Evolutionary conservation across 2,888 invertebrate genomes (phyloP).

Genomic region (Spodoptera picta): DNA sequence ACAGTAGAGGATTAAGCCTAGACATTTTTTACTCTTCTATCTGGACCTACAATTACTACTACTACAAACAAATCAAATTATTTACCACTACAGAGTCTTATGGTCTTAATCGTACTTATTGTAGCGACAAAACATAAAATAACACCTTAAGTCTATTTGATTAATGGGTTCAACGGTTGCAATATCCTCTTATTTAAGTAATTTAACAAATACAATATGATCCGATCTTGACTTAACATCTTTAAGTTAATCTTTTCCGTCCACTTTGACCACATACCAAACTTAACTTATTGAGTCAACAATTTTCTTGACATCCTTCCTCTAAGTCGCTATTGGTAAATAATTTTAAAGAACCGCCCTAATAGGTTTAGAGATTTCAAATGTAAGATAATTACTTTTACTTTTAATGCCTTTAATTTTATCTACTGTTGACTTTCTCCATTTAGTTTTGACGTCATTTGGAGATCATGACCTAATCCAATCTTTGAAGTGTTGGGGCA

Average conservation of each 20-base stretch:
- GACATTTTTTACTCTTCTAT: too few relatives aligned
- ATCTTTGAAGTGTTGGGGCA: constrained; percentile 50
- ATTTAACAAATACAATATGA: background rate
- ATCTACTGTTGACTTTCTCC: constrained; percentile 74
- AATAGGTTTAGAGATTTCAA: constrained; percentile 52
- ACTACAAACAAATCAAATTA: too few relatives aligned
- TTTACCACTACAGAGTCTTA: too few relatives aligned
- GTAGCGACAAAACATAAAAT: too few relatives aligned
- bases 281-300: constrained; percentile 11
- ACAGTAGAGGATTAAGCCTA: too few relatives aligned
- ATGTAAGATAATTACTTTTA: constrained; percentile 45
- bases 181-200: too few relatives aligned
- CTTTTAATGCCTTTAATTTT: constrained; percentile 61
- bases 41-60: too few relatives aligned
- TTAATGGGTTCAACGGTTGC: too few relatives aligned
- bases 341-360: background rate
- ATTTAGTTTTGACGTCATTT: constrained; percentile 64
- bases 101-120: too few relatives aligned
- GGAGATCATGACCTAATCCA: constrained; percentile 73
- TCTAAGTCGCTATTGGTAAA: too few relatives aligned
- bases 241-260: constrained; percentile 5
- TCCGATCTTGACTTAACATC: background rate
- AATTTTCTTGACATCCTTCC: background rate
- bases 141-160: too few relatives aligned
- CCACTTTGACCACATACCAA: background rate